Base-by-base conservation (phyloP, 1,140 invertebrate species). In the Papilio polyxenes region DNA sequence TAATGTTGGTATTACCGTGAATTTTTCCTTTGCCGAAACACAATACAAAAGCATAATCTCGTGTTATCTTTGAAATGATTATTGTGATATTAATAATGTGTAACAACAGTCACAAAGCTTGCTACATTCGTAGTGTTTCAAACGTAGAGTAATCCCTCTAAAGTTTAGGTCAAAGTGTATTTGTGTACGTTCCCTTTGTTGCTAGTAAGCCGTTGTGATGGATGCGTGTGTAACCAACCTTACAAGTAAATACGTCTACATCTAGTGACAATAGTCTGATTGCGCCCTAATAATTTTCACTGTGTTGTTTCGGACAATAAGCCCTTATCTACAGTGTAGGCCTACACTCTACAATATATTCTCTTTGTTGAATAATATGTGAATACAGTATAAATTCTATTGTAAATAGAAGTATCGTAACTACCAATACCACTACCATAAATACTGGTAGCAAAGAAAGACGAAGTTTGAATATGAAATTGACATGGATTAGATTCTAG, bases 251-350 rank as follows among this genome's bases (percentile, higher is more conserved):
- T 75, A 77, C 75, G 23, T 76, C 44, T 31, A 77, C 44, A 40
- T 40, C 65, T 72, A 49, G 20, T 77, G 49, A 77, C 75, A 77
- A 77, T 53, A 53, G 75, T 77, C 49, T 77, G 20, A 77, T 51
- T 77, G 75, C 20, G 48, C n/a, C 48, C 44, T 77, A 77, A 77
- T 77, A 77, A 77, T 49, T 77, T 77, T 49, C 75, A 17, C 17
- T 75, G 31, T 37, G 40, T 40, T n/a, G 74, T 75, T n/a, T 49
- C 15, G 40, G 31, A 72, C 65, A 72, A 72, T 72, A 72, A 72
- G 65, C 31, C 65, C 62, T 37, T 31, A 11, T 23, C 20, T 65
- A 23, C 62, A 23, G 23, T 31, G 13, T 23, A 44, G 40, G 1
- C 40, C 40, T 44, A 17, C 8, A 40, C 20, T 74, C 51, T 44